Conservation (phyloP, 1,140 invertebrate genomes). For the Andricus grossulariae region DNA sequence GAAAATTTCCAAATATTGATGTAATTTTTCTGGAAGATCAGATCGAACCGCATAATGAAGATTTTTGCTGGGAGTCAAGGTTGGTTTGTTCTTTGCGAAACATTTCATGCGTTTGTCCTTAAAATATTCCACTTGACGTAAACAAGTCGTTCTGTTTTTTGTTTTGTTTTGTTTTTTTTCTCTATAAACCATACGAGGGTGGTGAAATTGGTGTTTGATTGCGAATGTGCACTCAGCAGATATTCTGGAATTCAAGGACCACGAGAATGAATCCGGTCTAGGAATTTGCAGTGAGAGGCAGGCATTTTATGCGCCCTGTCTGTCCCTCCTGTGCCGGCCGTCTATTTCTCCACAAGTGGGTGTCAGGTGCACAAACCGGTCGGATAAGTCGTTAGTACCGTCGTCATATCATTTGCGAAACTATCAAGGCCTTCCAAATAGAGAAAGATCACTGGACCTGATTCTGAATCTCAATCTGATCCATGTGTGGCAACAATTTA, state of each 20-base stretch:
- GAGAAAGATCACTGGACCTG: constrained; percentile 33
- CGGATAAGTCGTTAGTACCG: constrained; percentile 54
- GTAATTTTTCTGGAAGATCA: too few relatives aligned
- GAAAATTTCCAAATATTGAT: too few relatives aligned
- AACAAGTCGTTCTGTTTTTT: too few relatives aligned
- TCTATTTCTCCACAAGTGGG: constrained; percentile 55
- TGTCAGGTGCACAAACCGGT: constrained; percentile 67
- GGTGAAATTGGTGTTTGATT: background rate
- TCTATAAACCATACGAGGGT: too few relatives aligned
- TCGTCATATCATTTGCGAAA: constrained; percentile 48
- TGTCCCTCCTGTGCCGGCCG: constrained; percentile 26
- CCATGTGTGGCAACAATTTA: background rate
- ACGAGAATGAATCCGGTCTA: constrained; percentile 47
- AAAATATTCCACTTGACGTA: too few relatives aligned
- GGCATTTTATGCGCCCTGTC: constrained; percentile 59
- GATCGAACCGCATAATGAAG: too few relatives aligned
- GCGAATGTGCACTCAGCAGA: background rate
- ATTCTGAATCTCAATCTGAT: background rate
- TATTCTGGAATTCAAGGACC: constrained; percentile 51
- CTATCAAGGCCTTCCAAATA: constrained; percentile 44
- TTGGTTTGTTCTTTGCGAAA: too few relatives aligned
- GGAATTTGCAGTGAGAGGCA: constrained; percentile 56
- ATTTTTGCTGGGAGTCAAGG: too few relatives aligned
- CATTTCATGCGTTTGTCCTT: too few relatives aligned
- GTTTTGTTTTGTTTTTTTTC: too few relatives aligned